Percentiles rank a stretch among this genome's conserved stretches.
Evolutionary conservation across 2,888 invertebrate species (phyloP).

Genomic region (Unio pictorum): DNA sequence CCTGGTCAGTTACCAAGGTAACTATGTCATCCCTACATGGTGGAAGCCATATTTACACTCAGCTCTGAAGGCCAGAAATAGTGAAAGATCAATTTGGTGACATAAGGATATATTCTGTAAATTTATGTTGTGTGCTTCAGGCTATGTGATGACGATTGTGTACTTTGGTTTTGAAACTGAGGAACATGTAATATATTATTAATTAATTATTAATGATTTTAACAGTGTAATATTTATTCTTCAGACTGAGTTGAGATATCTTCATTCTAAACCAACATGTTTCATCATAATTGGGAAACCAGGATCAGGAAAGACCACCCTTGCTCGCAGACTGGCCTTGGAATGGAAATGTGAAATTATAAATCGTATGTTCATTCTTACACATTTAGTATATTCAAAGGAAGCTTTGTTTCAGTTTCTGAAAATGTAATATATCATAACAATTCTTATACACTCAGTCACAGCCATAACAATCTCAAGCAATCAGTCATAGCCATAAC

Average conservation of each 20-base stretch:
- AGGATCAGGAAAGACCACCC: slow-evolving; percentile 68
- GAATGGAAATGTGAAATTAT: slow-evolving; percentile 71
- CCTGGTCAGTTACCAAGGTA: no score
- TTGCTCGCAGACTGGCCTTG: slow-evolving; percentile 65
- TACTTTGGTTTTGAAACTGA: neutral
- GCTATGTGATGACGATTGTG: neutral
- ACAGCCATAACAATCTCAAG: no score
- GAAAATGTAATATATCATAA: no score
- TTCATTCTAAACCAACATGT: slow-evolving; percentile 70
- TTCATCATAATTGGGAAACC: slow-evolving; percentile 71
- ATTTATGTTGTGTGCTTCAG: neutral
- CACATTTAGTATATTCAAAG: neutral
- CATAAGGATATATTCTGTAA: neutral
- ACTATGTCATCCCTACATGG: no score
- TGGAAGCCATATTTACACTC: no score
- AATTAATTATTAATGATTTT: no score
- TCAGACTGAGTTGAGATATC: slow-evolving; percentile 68
- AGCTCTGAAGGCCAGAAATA: no score
- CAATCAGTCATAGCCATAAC: no score
- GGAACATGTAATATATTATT: no score
- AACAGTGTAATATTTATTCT: slow-evolving; percentile 10
- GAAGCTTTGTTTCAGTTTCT: no score
- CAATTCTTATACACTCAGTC: no score
- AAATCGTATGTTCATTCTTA: slow-evolving; percentile 58
- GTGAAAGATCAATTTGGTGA: neutral